A percentile compares a stretch with the other conserved stretches of the same genome.
These are phyloP conservation scores for Thalassoma bifasciatum DNA, from an alignment of 2,113 vertebrate species.

Conservation along the genomic window DNA sequence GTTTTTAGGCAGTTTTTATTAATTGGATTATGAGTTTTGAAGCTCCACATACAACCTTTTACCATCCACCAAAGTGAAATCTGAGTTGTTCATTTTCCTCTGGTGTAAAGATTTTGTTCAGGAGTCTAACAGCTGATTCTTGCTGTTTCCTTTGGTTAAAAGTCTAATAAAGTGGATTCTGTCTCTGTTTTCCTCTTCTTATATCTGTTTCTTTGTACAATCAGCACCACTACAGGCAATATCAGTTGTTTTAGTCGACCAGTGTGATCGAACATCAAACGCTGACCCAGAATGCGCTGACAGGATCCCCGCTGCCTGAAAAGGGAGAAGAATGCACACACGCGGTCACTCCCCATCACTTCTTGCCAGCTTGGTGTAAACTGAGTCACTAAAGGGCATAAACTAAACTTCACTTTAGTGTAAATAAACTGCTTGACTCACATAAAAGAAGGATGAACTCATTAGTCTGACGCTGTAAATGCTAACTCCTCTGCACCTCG, in stretches of 20 bases:
- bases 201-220: not conserved
- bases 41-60: too few species aligned
- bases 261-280: conserved; percentile 18
- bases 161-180: not conserved
- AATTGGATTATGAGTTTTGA: too few species aligned
- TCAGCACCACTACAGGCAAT: conserved; percentile 14
- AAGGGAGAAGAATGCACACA: conserved; percentile 81
- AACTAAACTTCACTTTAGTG: conserved; percentile 61
- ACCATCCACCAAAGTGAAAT: too few species aligned
- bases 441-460: conserved; percentile 37
- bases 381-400: conserved; percentile 63
- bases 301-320: conserved; percentile 74
- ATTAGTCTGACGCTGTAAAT: conserved; percentile 48
- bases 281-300: conserved; percentile 55
- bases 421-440: conserved; percentile 65
- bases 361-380: conserved; percentile 73
- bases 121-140: too few species aligned
- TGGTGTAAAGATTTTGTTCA: too few species aligned
- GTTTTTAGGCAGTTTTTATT: too few species aligned
- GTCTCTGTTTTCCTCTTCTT: not conserved
- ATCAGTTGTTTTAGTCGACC: not conserved
- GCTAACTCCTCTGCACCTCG: conserved; percentile 8
- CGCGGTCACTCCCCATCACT: conserved; percentile 53
- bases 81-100: too few species aligned
- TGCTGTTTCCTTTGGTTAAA: not conserved